Evolutionary conservation across 2,888 invertebrate genomes (phyloP), one percentile per base, ranked within the genome.

Genomic region (Hypomecis atomaria): DNA sequence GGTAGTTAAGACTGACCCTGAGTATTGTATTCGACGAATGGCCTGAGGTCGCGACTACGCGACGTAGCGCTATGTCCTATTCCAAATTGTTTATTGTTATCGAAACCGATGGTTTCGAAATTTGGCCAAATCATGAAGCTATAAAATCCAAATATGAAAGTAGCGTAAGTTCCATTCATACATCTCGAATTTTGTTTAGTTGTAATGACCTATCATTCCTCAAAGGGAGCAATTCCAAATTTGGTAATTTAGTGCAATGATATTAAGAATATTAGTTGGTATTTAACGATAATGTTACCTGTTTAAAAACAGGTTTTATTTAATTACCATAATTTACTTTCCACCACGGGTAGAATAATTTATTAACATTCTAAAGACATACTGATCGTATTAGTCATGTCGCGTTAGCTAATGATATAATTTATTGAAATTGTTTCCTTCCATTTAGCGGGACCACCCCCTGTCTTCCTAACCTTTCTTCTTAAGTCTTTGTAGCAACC

Each of bases 1-100:
- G 76, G 83, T 90, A 90, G 92, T 89, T 89, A 87, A 91, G 92
- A 92, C 92, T 90, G 92, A 91, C 88, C 89, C 85, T 77, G 69
- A 90, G 88, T 89, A 89, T 89, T 89, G 85, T 82, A 80, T 82
- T 82, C 81, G 76, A 73, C 80, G 74, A 79, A 81, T 78, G 86
- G 74, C 83, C 86, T 57, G 72, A 81, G 85, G 85, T 84, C 86
- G 6, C 40, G 42, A 37, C 54, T 50, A 49, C 64, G 52, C 23
- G 52, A 50, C 53, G 60, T 37, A 52, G 58, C 45, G 55, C 58
- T 33, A 40, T 63, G 47, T 63, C 59, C 62, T 55, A 53, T 65
- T 69, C 65, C 66, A 70, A 66, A 67, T 68, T 60, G 9, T 53
- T 40, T 64, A 66, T 67, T 52, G 53, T 66, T 66, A 45, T 63